Conservation (phyloP, 2,888 invertebrate species). For the Helleia helle region DNA sequence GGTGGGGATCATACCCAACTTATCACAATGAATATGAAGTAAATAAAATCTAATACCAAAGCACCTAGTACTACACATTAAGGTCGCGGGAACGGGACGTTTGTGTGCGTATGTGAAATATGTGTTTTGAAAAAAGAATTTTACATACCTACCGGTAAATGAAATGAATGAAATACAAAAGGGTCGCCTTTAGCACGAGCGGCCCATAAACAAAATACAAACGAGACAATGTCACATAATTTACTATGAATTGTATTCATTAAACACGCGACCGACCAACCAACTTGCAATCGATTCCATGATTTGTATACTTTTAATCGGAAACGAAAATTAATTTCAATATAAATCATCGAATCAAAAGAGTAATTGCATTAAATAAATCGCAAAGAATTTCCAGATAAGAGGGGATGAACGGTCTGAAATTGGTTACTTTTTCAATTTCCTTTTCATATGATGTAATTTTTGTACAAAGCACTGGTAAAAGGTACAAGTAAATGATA, state of each 20-base stretch:
- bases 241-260: conserved; percentile 56
- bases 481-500: too few species aligned
- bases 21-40: too few species aligned
- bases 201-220: conserved; percentile 54
- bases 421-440: not conserved
- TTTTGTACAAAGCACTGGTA: too few species aligned
- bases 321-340: conserved; percentile 7
- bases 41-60: too few species aligned
- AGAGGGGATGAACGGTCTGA: not conserved
- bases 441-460: too few species aligned
- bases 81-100: too few species aligned
- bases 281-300: conserved; percentile 34
- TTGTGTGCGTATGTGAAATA: not conserved
- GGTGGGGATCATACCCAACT: too few species aligned
- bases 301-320: conserved; percentile 21
- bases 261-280: conserved; percentile 58
- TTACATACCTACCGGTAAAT: conserved; percentile 7
- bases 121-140: conserved; percentile 5
- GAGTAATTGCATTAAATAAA: conserved; percentile 3
- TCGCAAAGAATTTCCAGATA: conserved; percentile 3
- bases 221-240: conserved; percentile 58
- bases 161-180: conserved; percentile 20
- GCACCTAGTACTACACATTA: too few species aligned
- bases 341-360: conserved; percentile 1
- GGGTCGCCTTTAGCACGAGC: conserved; percentile 40